Evolutionary conservation across 2,888 invertebrate genomes (phyloP).

Genomic region (Cataglyphis cursor): DNA sequence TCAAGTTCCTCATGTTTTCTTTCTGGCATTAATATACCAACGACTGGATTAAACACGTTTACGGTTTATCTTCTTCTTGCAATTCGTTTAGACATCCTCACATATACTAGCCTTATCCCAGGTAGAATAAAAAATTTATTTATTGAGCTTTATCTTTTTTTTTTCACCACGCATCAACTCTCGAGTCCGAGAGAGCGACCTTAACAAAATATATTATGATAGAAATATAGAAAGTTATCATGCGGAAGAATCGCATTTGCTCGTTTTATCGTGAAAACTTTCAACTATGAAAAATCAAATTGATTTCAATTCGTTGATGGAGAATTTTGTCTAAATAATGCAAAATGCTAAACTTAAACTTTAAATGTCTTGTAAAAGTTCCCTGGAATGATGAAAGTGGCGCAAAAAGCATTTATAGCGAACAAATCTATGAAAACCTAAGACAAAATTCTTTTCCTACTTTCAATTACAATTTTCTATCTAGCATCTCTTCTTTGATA

Average conservation of each 20-base stretch:
- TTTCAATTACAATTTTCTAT: too few species aligned
- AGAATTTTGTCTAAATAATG: not conserved
- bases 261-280: constrained; percentile 27
- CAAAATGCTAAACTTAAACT: not conserved
- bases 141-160: constrained; percentile 28
- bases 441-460: too few species aligned
- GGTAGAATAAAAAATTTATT: constrained; percentile 31
- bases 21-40: constrained; percentile 44
- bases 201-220: not conserved
- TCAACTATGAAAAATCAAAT: constrained; percentile 33
- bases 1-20: constrained; percentile 42
- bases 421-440: not conserved
- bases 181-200: constrained; percentile 13
- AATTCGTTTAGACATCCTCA: constrained; percentile 39
- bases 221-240: constrained; percentile 14
- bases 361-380: not conserved
- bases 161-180: constrained; percentile 27
- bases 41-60: constrained; percentile 49
- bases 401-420: not conserved
- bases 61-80: constrained; percentile 53
- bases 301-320: constrained; percentile 2
- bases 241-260: constrained; percentile 1
- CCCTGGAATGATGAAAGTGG: too few species aligned
- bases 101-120: not conserved
- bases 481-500: too few species aligned